These are phyloP conservation scores for Ophonus ardosiacus DNA, from an alignment of 2,888 invertebrate species.

Conservation along the genomic window DNA sequence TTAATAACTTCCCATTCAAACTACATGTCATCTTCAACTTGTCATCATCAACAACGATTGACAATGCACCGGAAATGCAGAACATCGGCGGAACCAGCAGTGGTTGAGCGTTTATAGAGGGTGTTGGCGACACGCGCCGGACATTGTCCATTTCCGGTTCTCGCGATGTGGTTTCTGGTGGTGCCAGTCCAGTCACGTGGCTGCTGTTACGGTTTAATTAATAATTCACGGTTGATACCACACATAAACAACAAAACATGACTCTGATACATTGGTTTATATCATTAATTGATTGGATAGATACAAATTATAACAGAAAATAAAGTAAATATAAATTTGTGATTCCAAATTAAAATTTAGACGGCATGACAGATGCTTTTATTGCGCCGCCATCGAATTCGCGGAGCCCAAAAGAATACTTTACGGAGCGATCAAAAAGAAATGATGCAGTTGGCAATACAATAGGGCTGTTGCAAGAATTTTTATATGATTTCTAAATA, in stretches of 20 bases:
- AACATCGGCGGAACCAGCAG: slow-evolving; percentile 22
- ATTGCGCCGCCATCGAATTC: no score
- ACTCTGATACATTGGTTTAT: no score
- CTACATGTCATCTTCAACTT: slow-evolving; percentile 12
- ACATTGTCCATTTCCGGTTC: slow-evolving; percentile 59
- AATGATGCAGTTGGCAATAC: no score
- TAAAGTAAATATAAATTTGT: no score
- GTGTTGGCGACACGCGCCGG: slow-evolving; percentile 46
- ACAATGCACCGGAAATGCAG: slow-evolving; percentile 40
- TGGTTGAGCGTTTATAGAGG: slow-evolving; percentile 55
- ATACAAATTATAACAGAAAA: no score
- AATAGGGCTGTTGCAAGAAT: no score
- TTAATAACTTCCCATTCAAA: not conserved
- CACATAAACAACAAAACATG: not conserved
- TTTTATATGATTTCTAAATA: no score
- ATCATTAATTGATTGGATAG: no score
- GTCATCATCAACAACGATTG: slow-evolving; percentile 6
- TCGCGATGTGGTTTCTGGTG: not conserved
- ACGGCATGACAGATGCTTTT: no score
- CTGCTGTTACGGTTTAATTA: slow-evolving; percentile 56
- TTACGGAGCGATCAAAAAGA: no score
- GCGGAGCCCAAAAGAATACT: no score
- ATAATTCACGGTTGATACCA: slow-evolving; percentile 43
- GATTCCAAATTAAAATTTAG: no score
- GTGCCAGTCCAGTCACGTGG: slow-evolving; percentile 52